Evolutionary conservation across 2,888 invertebrate genomes (phyloP).

Genomic region (Metacarcinus magister): DNA sequence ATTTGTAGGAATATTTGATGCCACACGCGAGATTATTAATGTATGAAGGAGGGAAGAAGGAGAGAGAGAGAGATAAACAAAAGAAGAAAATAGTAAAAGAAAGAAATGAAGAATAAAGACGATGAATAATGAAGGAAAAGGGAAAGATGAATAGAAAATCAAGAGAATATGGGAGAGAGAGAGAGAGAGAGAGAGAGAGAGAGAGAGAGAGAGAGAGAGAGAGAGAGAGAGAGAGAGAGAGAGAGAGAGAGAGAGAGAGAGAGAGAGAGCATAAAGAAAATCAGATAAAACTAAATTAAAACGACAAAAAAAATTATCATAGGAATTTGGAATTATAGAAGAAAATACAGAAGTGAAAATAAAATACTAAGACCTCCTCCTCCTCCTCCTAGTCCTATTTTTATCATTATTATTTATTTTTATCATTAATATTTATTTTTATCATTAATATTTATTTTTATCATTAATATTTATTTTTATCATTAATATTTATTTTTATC

Average conservation of each 20-base stretch:
- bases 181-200: neutral
- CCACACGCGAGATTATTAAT: neutral
- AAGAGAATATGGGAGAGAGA: neutral
- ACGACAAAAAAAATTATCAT: neutral
- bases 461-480: no score
- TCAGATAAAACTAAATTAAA: neutral
- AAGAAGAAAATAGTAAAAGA: neutral
- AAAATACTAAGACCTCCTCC: neutral
- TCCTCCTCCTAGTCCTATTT: neutral
- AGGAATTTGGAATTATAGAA: neutral
- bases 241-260: neutral
- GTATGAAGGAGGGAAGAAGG: neutral
- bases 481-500: no score
- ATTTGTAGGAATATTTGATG: slow-evolving; percentile 26
- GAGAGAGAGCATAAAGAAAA: neutral
- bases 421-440: no score
- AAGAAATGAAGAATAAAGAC: neutral
- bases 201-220: neutral
- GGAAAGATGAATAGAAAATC: neutral
- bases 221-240: neutral
- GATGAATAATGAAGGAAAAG: neutral
- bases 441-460: no score
- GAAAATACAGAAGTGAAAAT: neutral
- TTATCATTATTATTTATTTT: neutral
- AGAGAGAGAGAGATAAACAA: neutral